Evolutionary conservation across 2,797 vertebrate genomes (phyloP), one percentile per base, ranked within the genome.

Genomic region (Clamator glandarius): DNA sequence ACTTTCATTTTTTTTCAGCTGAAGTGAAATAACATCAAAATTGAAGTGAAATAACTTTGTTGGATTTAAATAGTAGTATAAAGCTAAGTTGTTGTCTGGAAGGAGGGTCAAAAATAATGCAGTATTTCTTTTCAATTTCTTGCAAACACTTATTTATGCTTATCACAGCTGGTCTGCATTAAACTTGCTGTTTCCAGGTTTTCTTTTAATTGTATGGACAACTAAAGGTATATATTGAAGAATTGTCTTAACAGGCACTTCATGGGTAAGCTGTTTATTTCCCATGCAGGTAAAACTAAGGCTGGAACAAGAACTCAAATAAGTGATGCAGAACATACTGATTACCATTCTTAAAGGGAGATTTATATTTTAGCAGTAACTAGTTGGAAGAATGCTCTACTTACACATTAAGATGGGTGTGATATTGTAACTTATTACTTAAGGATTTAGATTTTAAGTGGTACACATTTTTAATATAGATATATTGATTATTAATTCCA

Each of bases 401-500:
- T 77, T 90, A 9, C 15, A 51, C 31, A n/a, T 54, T 81, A 58
- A 68, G 31, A 67, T 67, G 17, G 31, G 2, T 15, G 36, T 63
- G n/a, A 61, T 68, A 6, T 33, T 31, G 21, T 35, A 26, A 16
- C 3, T 84, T 73, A 41, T 23, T 84, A 18, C 19, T 70, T 93
- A 67, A 68, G 68, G 33, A 77, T 11, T 64, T 62, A 28, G 12
- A 62, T 54, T 92, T 72, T 70, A 35, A 91, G 42, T 86, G 29
- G 54, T 92, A 70, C 39, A 64, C 82, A 84, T 87, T 95, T 90
- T 54, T 76, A 79, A 69, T 72, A 81, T 72, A 81, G 3, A 5
- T 31, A 24, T n/a, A 59, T 66, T 87, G 48, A 84, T 81, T 76
- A 92, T 85, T 82, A 59, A 58, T 96, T 64, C 84, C 41, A 25